A percentile compares a stretch with the other conserved stretches of the same genome.
phyloP scores from a whole-genome alignment of 2,113 vertebrate species.

The Ceyx margarethae region DNA sequence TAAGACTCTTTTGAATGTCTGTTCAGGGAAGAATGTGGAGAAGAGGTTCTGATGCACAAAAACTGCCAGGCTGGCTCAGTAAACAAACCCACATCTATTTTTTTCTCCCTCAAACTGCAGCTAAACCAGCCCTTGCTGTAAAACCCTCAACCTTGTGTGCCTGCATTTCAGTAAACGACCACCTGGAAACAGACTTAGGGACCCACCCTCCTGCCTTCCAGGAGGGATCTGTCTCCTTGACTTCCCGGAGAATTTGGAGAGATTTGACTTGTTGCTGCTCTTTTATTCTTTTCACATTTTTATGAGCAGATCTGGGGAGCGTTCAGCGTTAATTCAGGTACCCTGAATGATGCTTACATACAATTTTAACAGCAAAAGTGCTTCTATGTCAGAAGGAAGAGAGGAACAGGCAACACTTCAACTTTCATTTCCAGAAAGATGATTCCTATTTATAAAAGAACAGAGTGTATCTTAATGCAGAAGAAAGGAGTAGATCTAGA shows the following conservation, averaged over 20 bases:
- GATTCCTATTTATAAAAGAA: conserved; percentile 3
- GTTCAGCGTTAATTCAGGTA: not conserved
- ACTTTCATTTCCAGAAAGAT: not conserved
- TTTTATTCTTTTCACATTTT: not conserved
- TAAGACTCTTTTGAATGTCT: conserved; percentile 7
- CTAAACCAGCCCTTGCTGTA: not conserved
- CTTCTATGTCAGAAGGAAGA: not conserved
- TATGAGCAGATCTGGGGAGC: not conserved
- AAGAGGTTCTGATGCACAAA: not conserved
- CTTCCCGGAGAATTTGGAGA: not conserved
- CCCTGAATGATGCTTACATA: not conserved
- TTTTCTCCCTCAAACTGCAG: not conserved
- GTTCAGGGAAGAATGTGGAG: not conserved
- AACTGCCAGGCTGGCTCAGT: not conserved
- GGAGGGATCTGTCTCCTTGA: not conserved
- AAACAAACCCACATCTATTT: not conserved
- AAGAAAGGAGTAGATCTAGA: not conserved
- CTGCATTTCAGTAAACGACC: not conserved
- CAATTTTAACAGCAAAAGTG: not conserved
- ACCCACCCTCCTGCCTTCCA: not conserved
- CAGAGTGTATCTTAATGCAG: not conserved
- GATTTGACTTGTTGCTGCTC: not conserved
- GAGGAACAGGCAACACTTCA: not conserved
- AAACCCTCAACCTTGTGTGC: not conserved
- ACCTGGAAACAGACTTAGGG: not conserved